phyloP scores from a whole-genome alignment of 2,797 vertebrate genomes.

The Sebastes ruberrimus region DNA sequence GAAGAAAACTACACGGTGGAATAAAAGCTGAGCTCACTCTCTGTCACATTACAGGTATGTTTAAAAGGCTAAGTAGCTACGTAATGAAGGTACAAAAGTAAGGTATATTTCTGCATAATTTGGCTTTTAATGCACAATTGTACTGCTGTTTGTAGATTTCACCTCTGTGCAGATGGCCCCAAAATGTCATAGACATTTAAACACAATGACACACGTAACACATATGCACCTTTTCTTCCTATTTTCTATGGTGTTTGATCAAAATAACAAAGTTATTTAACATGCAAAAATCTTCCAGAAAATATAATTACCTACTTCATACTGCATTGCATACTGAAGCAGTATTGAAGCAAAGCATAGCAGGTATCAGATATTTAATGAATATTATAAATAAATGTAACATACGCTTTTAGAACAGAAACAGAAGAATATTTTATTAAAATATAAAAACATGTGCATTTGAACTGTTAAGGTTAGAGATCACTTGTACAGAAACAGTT shows the following conservation, averaged over 20 bases:
- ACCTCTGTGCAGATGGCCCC: neutral
- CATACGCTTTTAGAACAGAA: neutral
- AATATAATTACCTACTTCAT: neutral
- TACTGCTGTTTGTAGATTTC: neutral
- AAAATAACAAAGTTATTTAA: neutral
- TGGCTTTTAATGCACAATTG: neutral
- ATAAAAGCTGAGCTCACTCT: neutral
- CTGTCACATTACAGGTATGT: neutral
- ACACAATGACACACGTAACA: neutral
- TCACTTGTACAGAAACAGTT: neutral
- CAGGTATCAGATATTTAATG: neutral
- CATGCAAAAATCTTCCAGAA: neutral
- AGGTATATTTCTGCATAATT: neutral
- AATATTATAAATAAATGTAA: neutral
- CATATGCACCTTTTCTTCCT: neutral
- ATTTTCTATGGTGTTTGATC: neutral
- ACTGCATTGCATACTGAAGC: neutral
- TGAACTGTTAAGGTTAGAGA: neutral
- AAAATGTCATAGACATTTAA: neutral
- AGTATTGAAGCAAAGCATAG: neutral
- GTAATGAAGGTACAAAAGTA: neutral
- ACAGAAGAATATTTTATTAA: conserved; percentile 35
- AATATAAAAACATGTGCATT: neutral
- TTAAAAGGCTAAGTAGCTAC: neutral
- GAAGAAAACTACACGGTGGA: neutral